Base-by-base conservation (phyloP, 2,797 vertebrate genomes). In the Phoxinus dragarum region DNA sequence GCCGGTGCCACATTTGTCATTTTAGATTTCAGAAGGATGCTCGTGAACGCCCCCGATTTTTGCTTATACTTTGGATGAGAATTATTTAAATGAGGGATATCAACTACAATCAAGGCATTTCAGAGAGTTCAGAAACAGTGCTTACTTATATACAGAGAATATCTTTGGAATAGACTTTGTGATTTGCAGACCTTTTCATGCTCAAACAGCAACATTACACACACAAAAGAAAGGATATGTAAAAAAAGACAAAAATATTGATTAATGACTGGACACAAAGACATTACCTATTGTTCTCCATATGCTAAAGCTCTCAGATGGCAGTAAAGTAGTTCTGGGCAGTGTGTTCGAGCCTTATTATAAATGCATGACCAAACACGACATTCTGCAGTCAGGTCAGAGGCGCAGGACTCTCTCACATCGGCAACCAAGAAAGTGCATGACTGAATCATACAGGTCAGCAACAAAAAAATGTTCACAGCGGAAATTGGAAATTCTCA, bases 321-420 rank as follows among this genome's bases (percentile, higher is more conserved):
- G 3, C 23, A 54, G 21, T 56, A 27, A 67, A 52, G 12, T 42
- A 52, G 16, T 14, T 76, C 34, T 42, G 23, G 44, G 61, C 36
- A 76, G 64, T 54, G 31, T 56, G 66, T 72, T 68, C 6, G 7
- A 71, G 34, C 19, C 47, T 34, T 4, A 36, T 68, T 31, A 59
- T 77, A 84, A 77, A 84, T 77, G 36, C 75, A 71, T 69, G 49
- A 79, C 17, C 0, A 66, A 78, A 68, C 82, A 69, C 4, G 11
- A 84, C 47, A 84, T 54, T 69, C 47, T 76, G 21, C 31, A 67
- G 34, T 42, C 31, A 40, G 64, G 36, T 76, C 73, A 11, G 36
- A 23, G n/a, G 10, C 14, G 17, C 12, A 14, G 9, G 42, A 83
- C 34, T 40, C 9, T 38, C 31, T 38, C 36, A 52, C 38, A 44